phyloP scores from a whole-genome alignment of 2,888 invertebrate genomes.

The Ophion ellenae region DNA sequence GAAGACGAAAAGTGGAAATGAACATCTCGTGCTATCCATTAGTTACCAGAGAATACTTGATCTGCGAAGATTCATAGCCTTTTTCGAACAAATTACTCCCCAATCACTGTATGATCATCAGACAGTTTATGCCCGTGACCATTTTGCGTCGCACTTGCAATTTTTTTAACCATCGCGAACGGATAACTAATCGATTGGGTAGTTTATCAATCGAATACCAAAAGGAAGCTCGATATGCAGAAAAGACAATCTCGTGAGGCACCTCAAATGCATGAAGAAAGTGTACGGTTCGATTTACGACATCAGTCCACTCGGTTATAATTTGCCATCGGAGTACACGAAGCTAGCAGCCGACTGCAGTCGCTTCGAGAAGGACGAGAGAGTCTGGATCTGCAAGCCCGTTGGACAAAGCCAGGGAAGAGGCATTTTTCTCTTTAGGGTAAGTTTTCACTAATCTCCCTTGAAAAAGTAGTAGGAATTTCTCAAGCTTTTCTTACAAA shows the following conservation, averaged over 20 bases:
- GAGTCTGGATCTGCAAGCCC: conserved; percentile 95
- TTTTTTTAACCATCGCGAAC: conserved; percentile 1
- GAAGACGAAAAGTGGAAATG: too few relatives aligned
- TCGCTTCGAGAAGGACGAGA: conserved; percentile 82
- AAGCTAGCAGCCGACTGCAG: conserved; percentile 92
- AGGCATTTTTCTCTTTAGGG: conserved; percentile 93
- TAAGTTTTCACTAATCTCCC: conserved; percentile 79
- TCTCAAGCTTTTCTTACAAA: too few relatives aligned
- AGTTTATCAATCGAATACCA: conserved; percentile 94
- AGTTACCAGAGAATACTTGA: too few relatives aligned
- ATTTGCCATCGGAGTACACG: conserved; percentile 93
- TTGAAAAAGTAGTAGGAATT: too few relatives aligned
- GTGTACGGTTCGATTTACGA: conserved; percentile 93
- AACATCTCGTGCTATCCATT: too few relatives aligned
- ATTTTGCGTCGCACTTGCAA: neutral
- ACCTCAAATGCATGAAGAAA: conserved; percentile 91
- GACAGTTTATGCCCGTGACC: too few relatives aligned
- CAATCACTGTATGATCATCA: neutral
- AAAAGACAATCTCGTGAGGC: conserved; percentile 92
- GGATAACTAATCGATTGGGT: conserved; percentile 74
- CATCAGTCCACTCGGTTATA: conserved; percentile 93
- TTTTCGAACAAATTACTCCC: neutral
- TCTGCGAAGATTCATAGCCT: neutral
- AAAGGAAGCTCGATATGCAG: conserved; percentile 93
- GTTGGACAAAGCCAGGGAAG: conserved; percentile 93